phyloP scores from a whole-genome alignment of 37 sponge, comb jelly and placozoan species.

The Cliona cf. orientalis region DNA sequence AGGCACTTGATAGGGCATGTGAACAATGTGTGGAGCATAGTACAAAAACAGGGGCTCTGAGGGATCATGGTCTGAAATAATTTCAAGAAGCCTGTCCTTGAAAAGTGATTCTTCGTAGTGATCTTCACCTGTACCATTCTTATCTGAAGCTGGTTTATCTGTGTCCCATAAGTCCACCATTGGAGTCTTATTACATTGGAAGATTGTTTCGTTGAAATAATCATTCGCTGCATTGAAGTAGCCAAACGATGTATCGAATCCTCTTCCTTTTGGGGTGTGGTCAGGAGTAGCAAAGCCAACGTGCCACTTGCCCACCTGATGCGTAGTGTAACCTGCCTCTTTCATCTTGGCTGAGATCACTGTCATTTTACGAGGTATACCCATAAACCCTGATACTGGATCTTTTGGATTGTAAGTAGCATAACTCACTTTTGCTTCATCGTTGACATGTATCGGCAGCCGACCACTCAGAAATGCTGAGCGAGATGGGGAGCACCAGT shows the following conservation, averaged over 20 bases:
- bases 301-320: slow-evolving; percentile 63
- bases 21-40: slow-evolving; percentile 40
- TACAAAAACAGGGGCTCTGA: slow-evolving; percentile 25
- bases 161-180: slow-evolving; percentile 34
- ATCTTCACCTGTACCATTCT: neutral
- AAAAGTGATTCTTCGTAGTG: slow-evolving; percentile 26
- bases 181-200: slow-evolving; percentile 11
- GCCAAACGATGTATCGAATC: slow-evolving; percentile 53
- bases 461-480: slow-evolving; percentile 33
- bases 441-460: slow-evolving; percentile 36
- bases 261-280: slow-evolving; percentile 32
- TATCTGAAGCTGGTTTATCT: slow-evolving; percentile 22
- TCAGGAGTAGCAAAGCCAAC: slow-evolving; percentile 33
- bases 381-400: slow-evolving; percentile 21
- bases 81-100: neutral
- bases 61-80: slow-evolving; percentile 7
- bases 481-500: slow-evolving; percentile 27
- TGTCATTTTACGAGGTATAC: slow-evolving; percentile 37
- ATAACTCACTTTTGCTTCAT: neutral
- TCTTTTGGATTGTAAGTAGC: slow-evolving; percentile 27
- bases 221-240: slow-evolving; percentile 44
- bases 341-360: slow-evolving; percentile 24
- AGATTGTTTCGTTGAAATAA: slow-evolving; percentile 17
- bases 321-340: slow-evolving; percentile 50
- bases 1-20: slow-evolving; percentile 21